These are phyloP conservation scores for Mythimna albipuncta DNA, from an alignment of 2,888 invertebrate species.

Conservation along the genomic window DNA sequence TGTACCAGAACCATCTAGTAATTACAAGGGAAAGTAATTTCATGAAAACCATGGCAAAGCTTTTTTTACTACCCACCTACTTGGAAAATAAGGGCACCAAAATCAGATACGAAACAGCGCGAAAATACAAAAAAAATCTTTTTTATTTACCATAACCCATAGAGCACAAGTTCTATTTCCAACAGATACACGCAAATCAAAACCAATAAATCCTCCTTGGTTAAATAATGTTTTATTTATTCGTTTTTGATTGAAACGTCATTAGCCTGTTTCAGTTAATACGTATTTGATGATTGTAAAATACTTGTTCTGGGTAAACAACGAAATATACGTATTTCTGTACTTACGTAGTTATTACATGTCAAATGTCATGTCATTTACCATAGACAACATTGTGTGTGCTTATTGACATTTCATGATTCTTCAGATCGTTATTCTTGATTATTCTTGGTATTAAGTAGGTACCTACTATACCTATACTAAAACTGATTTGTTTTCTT, in stretches of 20 bases:
- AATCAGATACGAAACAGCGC: too few relatives aligned
- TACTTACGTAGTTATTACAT: slow-evolving; percentile 34
- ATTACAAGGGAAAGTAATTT: too few relatives aligned
- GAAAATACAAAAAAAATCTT: not conserved
- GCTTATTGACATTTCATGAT: slow-evolving; percentile 45
- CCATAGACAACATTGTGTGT: slow-evolving; percentile 46
- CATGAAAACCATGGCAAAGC: not conserved
- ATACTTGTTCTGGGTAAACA: slow-evolving; percentile 53
- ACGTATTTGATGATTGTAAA: slow-evolving; percentile 70
- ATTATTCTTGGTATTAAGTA: not conserved
- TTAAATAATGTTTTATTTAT: slow-evolving; percentile 61
- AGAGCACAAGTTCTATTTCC: slow-evolving; percentile 1
- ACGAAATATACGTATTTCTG: slow-evolving; percentile 21
- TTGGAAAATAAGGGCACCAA: not conserved
- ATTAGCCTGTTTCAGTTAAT: slow-evolving; percentile 67
- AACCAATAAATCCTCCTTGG: slow-evolving; percentile 34
- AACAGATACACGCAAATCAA: not conserved
- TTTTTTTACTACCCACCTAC: too few relatives aligned
- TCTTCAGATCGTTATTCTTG: slow-evolving; percentile 36
- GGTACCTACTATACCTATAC: not conserved
- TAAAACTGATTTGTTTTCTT: not conserved
- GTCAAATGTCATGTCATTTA: slow-evolving; percentile 59
- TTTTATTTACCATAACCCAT: slow-evolving; percentile 2
- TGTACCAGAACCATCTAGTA: too few relatives aligned
- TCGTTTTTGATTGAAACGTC: slow-evolving; percentile 61